These are phyloP conservation scores for Colaptes auratus DNA, from an alignment of 2,113 vertebrate genomes.

Conservation along the genomic window DNA sequence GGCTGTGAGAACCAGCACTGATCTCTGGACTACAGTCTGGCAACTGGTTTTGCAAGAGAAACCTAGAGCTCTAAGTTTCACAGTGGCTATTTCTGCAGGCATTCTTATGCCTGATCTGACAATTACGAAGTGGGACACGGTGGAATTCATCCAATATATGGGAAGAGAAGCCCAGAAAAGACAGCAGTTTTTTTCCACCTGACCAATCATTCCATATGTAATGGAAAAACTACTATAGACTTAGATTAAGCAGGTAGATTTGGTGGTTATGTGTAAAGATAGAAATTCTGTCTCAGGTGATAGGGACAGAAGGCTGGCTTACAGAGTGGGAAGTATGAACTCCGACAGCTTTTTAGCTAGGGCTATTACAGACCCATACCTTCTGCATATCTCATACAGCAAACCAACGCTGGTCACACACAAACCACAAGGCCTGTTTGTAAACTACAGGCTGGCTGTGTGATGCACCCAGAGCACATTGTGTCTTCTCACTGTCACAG, in stretches of 20 bases:
- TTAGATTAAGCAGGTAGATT: neutral
- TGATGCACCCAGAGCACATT: neutral
- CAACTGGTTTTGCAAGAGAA: neutral
- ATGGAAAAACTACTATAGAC: neutral
- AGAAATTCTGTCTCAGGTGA: neutral
- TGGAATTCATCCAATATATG: neutral
- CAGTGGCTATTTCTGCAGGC: neutral
- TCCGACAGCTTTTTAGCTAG: neutral
- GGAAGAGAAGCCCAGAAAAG: neutral
- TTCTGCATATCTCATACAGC: neutral
- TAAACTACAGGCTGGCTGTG: neutral
- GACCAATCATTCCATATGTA: rapidly evolving
- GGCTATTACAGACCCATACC: neutral
- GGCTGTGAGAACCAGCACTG: neutral
- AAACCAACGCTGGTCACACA: neutral
- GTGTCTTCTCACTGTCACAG: neutral
- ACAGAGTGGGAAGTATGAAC: neutral
- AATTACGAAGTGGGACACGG: neutral
- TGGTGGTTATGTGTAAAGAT: neutral
- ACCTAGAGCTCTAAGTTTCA: neutral
- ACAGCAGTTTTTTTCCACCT: neutral
- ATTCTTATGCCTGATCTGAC: neutral
- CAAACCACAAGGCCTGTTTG: neutral
- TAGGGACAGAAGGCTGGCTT: neutral
- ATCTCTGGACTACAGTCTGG: neutral